Evolutionary conservation across 2,797 vertebrate genomes (phyloP).

Genomic region (Tympanoctomys barrerae): DNA sequence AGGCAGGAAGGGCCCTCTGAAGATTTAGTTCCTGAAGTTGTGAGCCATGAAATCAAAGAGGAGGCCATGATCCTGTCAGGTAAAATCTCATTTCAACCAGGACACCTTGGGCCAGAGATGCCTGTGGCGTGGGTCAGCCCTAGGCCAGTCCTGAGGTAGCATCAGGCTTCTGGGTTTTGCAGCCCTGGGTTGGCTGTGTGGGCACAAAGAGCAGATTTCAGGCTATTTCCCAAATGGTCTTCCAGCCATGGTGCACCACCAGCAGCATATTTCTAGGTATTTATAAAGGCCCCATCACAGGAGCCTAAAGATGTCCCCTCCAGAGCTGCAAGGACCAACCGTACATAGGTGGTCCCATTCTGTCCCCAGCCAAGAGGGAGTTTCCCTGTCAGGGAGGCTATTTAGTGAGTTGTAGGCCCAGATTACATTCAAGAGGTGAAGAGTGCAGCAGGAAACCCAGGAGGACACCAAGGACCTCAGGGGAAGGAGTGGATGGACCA

Average conservation of each 20-base stretch:
- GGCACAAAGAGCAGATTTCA: background rate
- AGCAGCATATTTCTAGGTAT: background rate
- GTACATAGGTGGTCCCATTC: too few species aligned
- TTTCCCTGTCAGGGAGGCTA: background rate
- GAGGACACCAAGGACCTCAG: background rate
- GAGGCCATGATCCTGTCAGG: background rate
- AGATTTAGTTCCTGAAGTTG: background rate
- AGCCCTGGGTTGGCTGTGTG: background rate
- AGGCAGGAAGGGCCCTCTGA: rapidly evolving
- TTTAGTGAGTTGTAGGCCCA: background rate
- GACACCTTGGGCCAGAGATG: background rate
- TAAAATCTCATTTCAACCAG: background rate
- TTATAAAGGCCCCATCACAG: background rate
- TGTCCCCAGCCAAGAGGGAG: too few species aligned
- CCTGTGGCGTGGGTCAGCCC: background rate
- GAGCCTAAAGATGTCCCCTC: background rate
- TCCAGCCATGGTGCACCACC: background rate
- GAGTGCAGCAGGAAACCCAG: background rate
- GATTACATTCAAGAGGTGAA: background rate
- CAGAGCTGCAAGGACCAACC: too few species aligned
- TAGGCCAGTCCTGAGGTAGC: background rate
- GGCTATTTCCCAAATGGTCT: background rate
- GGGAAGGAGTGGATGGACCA: background rate
- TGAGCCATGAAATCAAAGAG: background rate
- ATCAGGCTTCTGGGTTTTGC: background rate